Evolutionary conservation across 2,797 vertebrate genomes (phyloP).

Genomic region (Oreonectes daqikongensis): DNA sequence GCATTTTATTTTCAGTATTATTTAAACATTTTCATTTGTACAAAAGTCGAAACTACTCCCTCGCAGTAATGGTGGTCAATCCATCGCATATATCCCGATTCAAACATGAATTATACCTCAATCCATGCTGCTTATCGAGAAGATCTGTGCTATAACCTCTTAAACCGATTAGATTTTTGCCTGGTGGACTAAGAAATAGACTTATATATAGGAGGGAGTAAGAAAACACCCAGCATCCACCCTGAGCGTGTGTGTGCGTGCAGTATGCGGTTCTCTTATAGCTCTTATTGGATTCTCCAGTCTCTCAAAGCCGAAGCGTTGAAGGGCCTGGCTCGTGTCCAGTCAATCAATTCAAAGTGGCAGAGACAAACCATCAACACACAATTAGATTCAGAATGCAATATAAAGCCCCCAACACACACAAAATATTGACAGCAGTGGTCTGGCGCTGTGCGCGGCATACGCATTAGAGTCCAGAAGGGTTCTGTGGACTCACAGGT

Average conservation of each 20-base stretch:
- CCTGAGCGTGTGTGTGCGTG: background rate
- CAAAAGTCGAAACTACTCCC: too few species aligned
- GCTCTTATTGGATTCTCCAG: background rate
- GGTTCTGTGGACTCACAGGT: slow-evolving; percentile 5
- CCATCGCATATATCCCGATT: background rate
- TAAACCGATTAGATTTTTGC: background rate
- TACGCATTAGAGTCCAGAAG: background rate
- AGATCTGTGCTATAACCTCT: background rate
- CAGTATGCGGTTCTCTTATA: background rate
- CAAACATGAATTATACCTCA: background rate
- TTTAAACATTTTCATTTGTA: too few species aligned
- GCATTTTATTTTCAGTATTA: too few species aligned
- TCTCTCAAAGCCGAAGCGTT: slow-evolving; percentile 18
- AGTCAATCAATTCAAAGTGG: slow-evolving; percentile 30
- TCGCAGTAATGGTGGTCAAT: background rate
- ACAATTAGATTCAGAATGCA: slow-evolving; percentile 26
- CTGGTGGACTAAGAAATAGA: background rate
- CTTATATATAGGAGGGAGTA: background rate
- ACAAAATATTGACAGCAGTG: slow-evolving; percentile 16
- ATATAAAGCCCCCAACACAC: background rate
- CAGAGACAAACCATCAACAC: slow-evolving; percentile 21
- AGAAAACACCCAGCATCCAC: background rate
- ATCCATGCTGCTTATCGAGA: background rate
- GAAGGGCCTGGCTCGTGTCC: slow-evolving; percentile 3
- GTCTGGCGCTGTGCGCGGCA: background rate